These are phyloP conservation scores for Rhorus exstirpatorius DNA, from an alignment of 2,888 invertebrate species.

Conservation along the genomic window DNA sequence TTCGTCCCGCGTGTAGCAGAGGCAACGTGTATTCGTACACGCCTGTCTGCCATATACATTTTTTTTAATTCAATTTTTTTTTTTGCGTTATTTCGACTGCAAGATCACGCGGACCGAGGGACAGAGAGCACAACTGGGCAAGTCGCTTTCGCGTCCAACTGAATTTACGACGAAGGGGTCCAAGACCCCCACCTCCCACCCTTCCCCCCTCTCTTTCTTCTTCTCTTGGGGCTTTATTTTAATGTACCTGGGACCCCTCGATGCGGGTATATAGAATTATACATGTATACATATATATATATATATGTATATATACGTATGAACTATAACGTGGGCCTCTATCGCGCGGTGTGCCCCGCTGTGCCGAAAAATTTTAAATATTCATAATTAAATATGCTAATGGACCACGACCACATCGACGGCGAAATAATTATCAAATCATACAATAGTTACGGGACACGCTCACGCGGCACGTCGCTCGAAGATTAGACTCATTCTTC, in stretches of 20 bases:
- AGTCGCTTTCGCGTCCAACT: slow-evolving; percentile 78
- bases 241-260: slow-evolving; percentile 77
- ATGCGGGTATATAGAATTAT: slow-evolving; percentile 48
- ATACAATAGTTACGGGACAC: slow-evolving; percentile 79
- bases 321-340: slow-evolving; percentile 68
- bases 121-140: slow-evolving; percentile 80
- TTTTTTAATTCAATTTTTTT: slow-evolving; percentile 77
- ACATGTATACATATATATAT: slow-evolving; percentile 40
- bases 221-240: slow-evolving; percentile 81
- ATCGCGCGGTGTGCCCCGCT: slow-evolving; percentile 80
- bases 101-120: slow-evolving; percentile 73
- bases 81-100: slow-evolving; percentile 75
- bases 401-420: slow-evolving; percentile 82
- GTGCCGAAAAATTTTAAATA: slow-evolving; percentile 84
- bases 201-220: slow-evolving; percentile 52
- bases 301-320: slow-evolving; percentile 26
- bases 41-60: slow-evolving; percentile 79
- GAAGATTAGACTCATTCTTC: slow-evolving; percentile 55
- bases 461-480: slow-evolving; percentile 59
- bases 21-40: slow-evolving; percentile 80
- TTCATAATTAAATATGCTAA: slow-evolving; percentile 85
- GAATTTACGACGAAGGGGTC: slow-evolving; percentile 81
- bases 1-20: slow-evolving; percentile 77
- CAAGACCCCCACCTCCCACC: slow-evolving; percentile 61
- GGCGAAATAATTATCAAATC: slow-evolving; percentile 84